Evolutionary conservation across 2,113 vertebrate species (phyloP).

Genomic region (Prionailurus viverrinus): DNA sequence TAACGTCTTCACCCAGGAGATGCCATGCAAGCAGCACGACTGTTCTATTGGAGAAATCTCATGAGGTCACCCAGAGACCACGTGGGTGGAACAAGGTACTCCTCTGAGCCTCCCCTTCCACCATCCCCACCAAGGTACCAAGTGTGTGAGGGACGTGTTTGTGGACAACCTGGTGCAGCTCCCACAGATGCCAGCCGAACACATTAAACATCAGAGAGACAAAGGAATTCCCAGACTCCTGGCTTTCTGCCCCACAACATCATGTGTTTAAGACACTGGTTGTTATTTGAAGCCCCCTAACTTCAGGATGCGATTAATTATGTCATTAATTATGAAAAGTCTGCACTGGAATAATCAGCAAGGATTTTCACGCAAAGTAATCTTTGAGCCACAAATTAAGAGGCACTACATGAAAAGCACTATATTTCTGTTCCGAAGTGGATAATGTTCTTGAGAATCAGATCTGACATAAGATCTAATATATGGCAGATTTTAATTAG

Average conservation of each 20-base stretch:
- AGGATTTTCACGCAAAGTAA: not conserved
- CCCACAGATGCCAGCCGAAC: not conserved
- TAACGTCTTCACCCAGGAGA: not conserved
- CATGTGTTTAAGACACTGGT: not conserved
- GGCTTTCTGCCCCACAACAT: not conserved
- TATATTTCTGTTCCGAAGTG: not conserved
- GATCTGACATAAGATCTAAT: not conserved
- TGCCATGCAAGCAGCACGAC: no score
- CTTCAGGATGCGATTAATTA: no score
- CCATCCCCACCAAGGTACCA: not conserved
- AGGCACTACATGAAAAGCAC: not conserved
- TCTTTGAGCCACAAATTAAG: not conserved
- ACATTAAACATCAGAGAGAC: not conserved
- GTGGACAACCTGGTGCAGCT: no score
- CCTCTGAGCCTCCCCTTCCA: not conserved
- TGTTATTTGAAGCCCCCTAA: not conserved
- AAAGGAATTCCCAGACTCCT: not conserved
- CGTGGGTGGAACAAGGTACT: fast-evolving
- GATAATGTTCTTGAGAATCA: not conserved
- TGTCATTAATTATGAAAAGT: not conserved
- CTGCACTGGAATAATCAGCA: not conserved
- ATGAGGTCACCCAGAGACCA: no score
- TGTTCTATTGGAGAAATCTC: not conserved
- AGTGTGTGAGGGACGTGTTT: no score
- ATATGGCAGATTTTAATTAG: not conserved